Evolutionary conservation across 2,113 vertebrate genomes (phyloP).

Genomic region (Candoia aspera): DNA sequence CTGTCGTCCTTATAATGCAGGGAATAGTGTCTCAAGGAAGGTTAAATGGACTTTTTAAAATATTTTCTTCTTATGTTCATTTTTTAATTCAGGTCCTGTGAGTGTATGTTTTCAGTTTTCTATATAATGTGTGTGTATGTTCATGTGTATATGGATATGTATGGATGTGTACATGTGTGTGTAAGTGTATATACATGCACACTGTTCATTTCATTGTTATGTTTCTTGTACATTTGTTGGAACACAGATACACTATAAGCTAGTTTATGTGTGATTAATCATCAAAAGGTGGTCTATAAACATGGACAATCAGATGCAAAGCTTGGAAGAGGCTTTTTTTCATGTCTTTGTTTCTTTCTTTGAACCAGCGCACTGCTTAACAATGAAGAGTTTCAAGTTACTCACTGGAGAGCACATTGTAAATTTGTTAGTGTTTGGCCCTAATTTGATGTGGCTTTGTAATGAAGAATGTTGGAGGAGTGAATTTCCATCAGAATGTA

Average conservation of each 20-base stretch:
- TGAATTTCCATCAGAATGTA: neutral
- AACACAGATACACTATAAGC: neutral
- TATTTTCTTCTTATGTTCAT: neutral
- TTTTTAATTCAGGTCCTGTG: neutral
- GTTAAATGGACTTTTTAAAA: neutral
- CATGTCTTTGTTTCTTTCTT: neutral
- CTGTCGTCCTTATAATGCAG: neutral
- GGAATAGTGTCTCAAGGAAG: too few relatives aligned
- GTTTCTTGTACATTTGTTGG: neutral
- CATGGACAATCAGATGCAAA: neutral
- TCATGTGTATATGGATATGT: neutral
- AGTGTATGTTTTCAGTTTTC: neutral
- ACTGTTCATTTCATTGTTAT: neutral
- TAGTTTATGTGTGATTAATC: neutral
- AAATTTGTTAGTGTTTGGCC: conserved; percentile 8
- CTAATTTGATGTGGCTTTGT: neutral
- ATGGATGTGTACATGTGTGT: neutral
- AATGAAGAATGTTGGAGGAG: neutral
- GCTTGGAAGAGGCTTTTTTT: neutral
- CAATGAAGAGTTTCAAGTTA: neutral
- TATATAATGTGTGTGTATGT: neutral
- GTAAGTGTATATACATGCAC: neutral
- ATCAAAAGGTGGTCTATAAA: neutral
- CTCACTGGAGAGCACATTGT: neutral
- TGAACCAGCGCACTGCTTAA: neutral